Conservation (phyloP, 2,113 vertebrate genomes). For the Planiliza haematocheilus region DNA sequence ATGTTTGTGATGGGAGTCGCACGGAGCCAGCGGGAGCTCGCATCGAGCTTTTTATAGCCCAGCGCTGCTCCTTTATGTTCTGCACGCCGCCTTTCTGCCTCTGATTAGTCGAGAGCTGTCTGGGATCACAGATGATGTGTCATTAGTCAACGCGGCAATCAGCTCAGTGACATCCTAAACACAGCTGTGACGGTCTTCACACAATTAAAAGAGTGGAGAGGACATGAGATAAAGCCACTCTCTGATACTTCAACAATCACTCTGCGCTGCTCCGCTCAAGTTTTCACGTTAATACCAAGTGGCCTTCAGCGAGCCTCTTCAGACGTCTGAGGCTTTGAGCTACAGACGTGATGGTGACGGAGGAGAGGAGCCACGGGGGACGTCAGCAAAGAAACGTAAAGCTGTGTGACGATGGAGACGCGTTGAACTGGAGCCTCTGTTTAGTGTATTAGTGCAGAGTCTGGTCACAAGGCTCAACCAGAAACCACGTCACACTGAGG, state of each 20-base stretch:
- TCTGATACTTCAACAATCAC: conserved; percentile 17
- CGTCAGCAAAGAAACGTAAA: no score
- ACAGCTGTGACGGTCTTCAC: conserved; percentile 37
- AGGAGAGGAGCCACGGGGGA: no score
- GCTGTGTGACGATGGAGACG: no score
- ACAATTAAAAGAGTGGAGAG: conserved; percentile 35
- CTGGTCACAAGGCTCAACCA: no score
- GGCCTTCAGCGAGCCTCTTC: conserved; percentile 14
- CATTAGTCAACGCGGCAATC: conserved; percentile 37
- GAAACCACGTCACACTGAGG: no score
- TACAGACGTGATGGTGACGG: background rate
- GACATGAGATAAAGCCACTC: conserved; percentile 30
- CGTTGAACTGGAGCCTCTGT: no score
- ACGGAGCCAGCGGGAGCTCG: conserved; percentile 6
- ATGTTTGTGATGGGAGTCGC: conserved; percentile 7
- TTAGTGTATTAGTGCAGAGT: no score
- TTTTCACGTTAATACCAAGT: conserved; percentile 23
- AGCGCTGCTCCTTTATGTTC: background rate
- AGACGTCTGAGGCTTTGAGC: background rate
- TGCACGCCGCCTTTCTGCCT: conserved; percentile 1
- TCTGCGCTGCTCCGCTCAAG: conserved; percentile 8
- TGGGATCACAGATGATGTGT: conserved; percentile 31
- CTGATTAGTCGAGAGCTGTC: conserved; percentile 39
- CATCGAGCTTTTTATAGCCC: conserved; percentile 2
- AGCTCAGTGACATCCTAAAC: conserved; percentile 34